Conservation (phyloP, 2,797 vertebrate species). For the Sebastes iracundus region DNA sequence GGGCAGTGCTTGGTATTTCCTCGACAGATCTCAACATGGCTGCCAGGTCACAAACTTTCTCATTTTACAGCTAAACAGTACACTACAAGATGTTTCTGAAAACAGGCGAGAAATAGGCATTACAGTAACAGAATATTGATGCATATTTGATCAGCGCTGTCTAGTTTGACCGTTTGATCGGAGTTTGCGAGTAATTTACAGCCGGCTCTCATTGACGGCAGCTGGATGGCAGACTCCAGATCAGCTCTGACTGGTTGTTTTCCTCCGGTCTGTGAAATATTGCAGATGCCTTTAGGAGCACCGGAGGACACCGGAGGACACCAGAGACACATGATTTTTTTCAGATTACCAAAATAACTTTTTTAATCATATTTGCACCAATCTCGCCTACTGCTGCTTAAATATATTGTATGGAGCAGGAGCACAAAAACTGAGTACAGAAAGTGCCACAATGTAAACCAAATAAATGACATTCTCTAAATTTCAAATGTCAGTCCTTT, state of each 20-base stretch:
- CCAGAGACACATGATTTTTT: not conserved
- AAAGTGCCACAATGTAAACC: not conserved
- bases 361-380: too few relatives aligned
- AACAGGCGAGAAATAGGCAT: not conserved
- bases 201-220: not conserved
- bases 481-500: not conserved
- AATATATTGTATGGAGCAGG: not conserved
- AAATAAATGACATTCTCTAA: not conserved
- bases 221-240: too few relatives aligned
- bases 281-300: not conserved
- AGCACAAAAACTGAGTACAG: not conserved
- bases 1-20: too few relatives aligned
- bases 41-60: too few relatives aligned
- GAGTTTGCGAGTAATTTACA: fast-evolving
- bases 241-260: not conserved
- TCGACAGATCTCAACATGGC: too few relatives aligned
- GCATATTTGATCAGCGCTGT: not conserved
- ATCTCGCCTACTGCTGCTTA: not conserved
- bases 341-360: too few relatives aligned
- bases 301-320: too few relatives aligned
- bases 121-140: not conserved
- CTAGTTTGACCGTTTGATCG: not conserved
- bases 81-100: not conserved
- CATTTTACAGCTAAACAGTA: too few relatives aligned
- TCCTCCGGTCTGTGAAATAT: not conserved